Evolutionary conservation across 1,140 invertebrate species (phyloP).

Genomic region (Ooceraea biroi): DNA sequence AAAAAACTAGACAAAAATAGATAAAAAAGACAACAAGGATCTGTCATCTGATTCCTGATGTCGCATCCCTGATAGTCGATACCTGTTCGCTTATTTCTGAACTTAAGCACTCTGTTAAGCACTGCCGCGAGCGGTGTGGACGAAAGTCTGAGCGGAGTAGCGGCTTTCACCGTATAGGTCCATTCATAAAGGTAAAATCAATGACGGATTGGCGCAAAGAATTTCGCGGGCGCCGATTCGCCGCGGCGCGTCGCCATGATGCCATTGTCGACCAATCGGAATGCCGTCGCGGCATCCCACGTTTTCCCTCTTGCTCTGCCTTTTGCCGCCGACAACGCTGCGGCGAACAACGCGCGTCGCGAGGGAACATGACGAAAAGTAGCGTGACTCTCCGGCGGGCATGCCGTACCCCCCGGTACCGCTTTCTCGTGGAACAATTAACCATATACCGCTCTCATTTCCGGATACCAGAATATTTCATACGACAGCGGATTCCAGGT

Average conservation of each 20-base stretch:
- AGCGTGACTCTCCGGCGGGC: conserved; percentile 18
- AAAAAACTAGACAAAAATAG: neutral
- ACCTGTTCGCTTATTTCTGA: neutral
- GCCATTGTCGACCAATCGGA: conserved; percentile 59
- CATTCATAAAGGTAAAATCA: conserved; percentile 76
- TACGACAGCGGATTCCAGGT: neutral
- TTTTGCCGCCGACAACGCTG: neutral
- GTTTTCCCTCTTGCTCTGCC: conserved; percentile 30
- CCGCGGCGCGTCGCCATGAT: conserved; percentile 63
- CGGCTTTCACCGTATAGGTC: conserved; percentile 56
- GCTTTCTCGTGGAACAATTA: conserved; percentile 32
- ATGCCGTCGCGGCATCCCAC: neutral
- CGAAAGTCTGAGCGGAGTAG: conserved; percentile 13
- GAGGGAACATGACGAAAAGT: conserved; percentile 5
- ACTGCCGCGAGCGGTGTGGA: too few relatives aligned
- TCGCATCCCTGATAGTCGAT: neutral
- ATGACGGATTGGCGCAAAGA: conserved; percentile 74
- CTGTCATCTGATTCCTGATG: neutral
- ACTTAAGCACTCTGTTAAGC: conserved; percentile 34
- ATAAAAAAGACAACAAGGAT: neutral
- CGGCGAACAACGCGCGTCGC: conserved; percentile 11
- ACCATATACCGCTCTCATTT: conserved; percentile 11
- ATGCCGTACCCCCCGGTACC: neutral
- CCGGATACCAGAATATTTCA: conserved; percentile 25
- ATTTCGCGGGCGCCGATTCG: conserved; percentile 63